These are phyloP conservation scores for Pomacea maculata DNA, from an alignment of 1,140 invertebrate genomes.

Conservation along the genomic window DNA sequence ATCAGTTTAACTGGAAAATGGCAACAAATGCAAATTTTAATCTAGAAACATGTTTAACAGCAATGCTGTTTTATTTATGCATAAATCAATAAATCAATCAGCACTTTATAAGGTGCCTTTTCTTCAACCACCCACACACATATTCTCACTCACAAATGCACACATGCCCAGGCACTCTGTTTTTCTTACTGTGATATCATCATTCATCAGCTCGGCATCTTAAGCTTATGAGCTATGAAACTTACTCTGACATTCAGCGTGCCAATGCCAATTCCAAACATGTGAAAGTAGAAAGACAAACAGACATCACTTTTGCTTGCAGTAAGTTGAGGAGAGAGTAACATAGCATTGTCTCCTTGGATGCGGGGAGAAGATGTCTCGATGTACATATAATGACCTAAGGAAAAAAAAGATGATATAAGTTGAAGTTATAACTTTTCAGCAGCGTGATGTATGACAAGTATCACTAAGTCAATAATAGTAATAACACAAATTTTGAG, in stretches of 20 bases:
- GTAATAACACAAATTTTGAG: too few species aligned
- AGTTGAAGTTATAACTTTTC: too few species aligned
- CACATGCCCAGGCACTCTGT: constrained; percentile 49
- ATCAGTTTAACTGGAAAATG: too few species aligned
- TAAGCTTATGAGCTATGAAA: constrained; percentile 21
- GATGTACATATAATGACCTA: constrained; percentile 56
- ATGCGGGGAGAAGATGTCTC: constrained; percentile 33
- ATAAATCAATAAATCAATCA: too few species aligned
- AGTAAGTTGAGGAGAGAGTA: constrained; percentile 47
- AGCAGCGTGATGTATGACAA: too few species aligned
- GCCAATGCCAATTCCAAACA: constrained; percentile 40
- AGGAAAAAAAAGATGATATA: neutral
- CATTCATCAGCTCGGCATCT: constrained; percentile 48
- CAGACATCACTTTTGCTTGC: constrained; percentile 25
- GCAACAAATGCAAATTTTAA: too few species aligned
- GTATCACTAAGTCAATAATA: too few species aligned
- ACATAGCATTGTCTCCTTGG: constrained; percentile 47
- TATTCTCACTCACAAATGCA: constrained; percentile 41
- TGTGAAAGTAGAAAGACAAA: constrained; percentile 45
- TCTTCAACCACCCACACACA: too few species aligned
- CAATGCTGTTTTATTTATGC: too few species aligned
- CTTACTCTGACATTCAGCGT: constrained; percentile 32
- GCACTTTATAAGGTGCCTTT: too few species aligned
- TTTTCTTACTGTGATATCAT: constrained; percentile 45
- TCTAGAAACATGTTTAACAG: too few species aligned